Conservation (phyloP, 2,888 invertebrate species). For the Chymomyza fuscimana region DNA sequence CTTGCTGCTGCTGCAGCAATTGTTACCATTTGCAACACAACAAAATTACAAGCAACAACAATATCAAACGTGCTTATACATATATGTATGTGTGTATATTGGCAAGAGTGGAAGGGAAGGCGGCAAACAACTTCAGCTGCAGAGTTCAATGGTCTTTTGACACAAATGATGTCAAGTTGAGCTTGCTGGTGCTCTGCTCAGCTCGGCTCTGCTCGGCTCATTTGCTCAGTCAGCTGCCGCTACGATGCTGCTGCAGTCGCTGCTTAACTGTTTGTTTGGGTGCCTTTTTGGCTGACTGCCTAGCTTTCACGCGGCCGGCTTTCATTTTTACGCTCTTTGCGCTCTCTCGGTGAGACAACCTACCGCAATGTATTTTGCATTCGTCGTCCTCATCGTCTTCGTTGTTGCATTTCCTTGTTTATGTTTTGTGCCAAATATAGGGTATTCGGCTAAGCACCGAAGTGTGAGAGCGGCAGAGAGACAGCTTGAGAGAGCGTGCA, state of each 20-base stretch:
- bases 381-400: constrained; percentile 29
- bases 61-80: not conserved
- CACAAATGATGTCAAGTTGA: constrained; percentile 79
- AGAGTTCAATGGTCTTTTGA: constrained; percentile 80
- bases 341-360: constrained; percentile 47
- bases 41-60: not conserved
- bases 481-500: constrained; percentile 27
- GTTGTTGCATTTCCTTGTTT: constrained; percentile 71
- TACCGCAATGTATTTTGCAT: constrained; percentile 66
- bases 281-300: constrained; percentile 46
- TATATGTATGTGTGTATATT: not conserved
- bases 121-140: constrained; percentile 41
- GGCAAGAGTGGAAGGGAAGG: not conserved
- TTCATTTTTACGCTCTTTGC: constrained; percentile 23
- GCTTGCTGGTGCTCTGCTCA: constrained; percentile 42
- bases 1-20: constrained; percentile 9
- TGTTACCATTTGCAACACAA: not conserved
- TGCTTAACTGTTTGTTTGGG: constrained; percentile 70
- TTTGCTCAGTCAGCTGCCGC: constrained; percentile 40
- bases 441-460: constrained; percentile 62
- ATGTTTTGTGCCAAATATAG: constrained; percentile 64
- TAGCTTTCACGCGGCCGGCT: constrained; percentile 45
- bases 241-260: constrained; percentile 15
- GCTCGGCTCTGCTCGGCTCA: constrained; percentile 19
- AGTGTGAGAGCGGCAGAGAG: constrained; percentile 24